phyloP scores from a whole-genome alignment of 2,797 vertebrate species.

The Acanthis flammea region DNA sequence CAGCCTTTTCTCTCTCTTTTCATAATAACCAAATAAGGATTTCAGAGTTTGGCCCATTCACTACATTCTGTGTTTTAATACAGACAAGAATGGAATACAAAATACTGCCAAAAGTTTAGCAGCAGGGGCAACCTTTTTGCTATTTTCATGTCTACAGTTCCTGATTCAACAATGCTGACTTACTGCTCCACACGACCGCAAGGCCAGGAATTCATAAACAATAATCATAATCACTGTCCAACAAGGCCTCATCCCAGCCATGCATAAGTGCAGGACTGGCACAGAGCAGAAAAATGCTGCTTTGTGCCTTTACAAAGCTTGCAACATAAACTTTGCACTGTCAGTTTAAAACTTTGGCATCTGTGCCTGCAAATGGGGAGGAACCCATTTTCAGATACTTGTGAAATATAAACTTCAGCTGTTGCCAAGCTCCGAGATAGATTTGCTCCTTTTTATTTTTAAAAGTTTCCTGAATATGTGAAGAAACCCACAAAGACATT shows the following conservation, averaged over 20 bases:
- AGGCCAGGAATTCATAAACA: constrained; percentile 32
- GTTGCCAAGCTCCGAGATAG: constrained; percentile 56
- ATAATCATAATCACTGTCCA: neutral
- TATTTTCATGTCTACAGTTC: constrained; percentile 30
- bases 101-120: constrained; percentile 46
- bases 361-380: constrained; percentile 52
- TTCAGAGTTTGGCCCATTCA: constrained; percentile 52
- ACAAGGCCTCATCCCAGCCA: neutral
- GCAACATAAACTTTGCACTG: constrained; percentile 42
- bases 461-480: constrained; percentile 47
- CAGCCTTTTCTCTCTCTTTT: constrained; percentile 21
- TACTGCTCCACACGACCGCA: neutral
- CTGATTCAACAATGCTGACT: neutral
- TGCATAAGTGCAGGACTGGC: neutral
- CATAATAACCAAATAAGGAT: constrained; percentile 45
- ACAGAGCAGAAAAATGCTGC: neutral
- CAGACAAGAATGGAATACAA: constrained; percentile 43
- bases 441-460: constrained; percentile 66
- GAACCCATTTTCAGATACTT: constrained; percentile 64
- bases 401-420: constrained; percentile 59
- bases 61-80: constrained; percentile 39
- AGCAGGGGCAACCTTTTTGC: constrained; percentile 38
- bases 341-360: constrained; percentile 62
- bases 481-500: constrained; percentile 55
- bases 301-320: neutral